Evolutionary conservation across 2,113 vertebrate genomes (phyloP), one percentile per base, ranked within the genome.

Genomic region (Castor canadensis): DNA sequence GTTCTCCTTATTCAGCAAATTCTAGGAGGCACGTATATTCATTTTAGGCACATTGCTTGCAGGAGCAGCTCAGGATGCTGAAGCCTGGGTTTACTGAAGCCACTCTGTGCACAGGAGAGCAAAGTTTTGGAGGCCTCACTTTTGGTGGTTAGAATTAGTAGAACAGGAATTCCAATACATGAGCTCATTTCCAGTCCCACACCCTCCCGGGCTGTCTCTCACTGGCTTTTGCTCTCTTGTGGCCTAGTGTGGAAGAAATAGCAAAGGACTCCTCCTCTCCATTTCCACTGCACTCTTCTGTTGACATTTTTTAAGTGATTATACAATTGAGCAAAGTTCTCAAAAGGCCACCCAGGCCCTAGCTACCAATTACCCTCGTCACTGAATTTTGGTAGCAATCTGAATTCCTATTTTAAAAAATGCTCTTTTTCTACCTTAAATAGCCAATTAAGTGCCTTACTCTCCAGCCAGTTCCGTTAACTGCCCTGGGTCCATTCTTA

Each of bases 331-430:
- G 28, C 89, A 84, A 80, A 82, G 77, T 89, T 81, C 95, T 89
- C 6, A 60, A 81, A 87, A 75, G 87, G 76, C 84, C 81, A 40
- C 72, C 43, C 2, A 26, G 60, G 38, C 67, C 81, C 81, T 60
- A 3, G 49, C 81, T 97, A 45, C 82, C 91, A 83, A 1, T 94
- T 92, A 87, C 88, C 56, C 24, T 94, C 90, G 17, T 88, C 72
- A 56, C 32, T 8, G 32, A 87, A 87, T 82, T 83, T 82, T 45
- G 72, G 35, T 79, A 76, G 49, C 38, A 69, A 40, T 89, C 54
- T 92, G 45, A 82, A 95, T 96, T 89, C 62, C 38, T 81, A 35
- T 69, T 85, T 16, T 54, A 49, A 87, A 73, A 58, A 91, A 52
- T 67, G 28, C 47, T n/a, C 72, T 56, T 83, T 95, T 85, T 85